Percentiles rank a stretch among this genome's conserved stretches.
phyloP scores from a whole-genome alignment of 2,113 vertebrate genomes.

The Pseudorhombus dupliciocellatus region DNA sequence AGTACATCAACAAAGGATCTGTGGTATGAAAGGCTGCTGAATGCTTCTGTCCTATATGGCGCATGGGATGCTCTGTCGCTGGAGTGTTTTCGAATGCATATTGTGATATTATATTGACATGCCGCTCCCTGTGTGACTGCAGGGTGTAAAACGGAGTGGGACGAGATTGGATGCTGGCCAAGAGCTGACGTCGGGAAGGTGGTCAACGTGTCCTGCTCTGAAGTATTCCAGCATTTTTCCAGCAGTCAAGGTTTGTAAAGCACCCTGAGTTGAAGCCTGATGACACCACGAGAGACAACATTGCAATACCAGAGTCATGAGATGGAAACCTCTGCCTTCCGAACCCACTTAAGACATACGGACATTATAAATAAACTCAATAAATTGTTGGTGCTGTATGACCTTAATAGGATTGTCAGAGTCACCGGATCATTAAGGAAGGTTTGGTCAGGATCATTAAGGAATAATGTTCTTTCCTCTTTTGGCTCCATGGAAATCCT shows the following conservation, averaged over 20 bases:
- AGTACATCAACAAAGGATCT: too few relatives aligned
- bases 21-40: background rate
- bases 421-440: slow-evolving; percentile 16
- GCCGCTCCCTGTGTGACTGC: background rate
- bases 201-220: slow-evolving; percentile 79
- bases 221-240: slow-evolving; percentile 80
- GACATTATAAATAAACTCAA: background rate
- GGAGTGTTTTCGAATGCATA: background rate
- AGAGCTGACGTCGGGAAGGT: slow-evolving; percentile 76
- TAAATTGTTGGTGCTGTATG: background rate
- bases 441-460: slow-evolving; percentile 30
- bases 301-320: background rate
- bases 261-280: background rate
- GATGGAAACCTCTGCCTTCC: background rate
- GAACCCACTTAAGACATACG: background rate
- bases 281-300: slow-evolving; percentile 3
- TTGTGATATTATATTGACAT: background rate
- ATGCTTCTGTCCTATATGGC: background rate
- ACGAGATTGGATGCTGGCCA: slow-evolving; percentile 80
- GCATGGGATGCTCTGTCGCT: background rate
- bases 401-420: background rate
- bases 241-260: slow-evolving; percentile 79
- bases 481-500: slow-evolving; percentile 31
- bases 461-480: slow-evolving; percentile 16
- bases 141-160: slow-evolving; percentile 82